phyloP scores from a whole-genome alignment of 2,888 invertebrate genomes.

The Nasonovia ribisnigri region DNA sequence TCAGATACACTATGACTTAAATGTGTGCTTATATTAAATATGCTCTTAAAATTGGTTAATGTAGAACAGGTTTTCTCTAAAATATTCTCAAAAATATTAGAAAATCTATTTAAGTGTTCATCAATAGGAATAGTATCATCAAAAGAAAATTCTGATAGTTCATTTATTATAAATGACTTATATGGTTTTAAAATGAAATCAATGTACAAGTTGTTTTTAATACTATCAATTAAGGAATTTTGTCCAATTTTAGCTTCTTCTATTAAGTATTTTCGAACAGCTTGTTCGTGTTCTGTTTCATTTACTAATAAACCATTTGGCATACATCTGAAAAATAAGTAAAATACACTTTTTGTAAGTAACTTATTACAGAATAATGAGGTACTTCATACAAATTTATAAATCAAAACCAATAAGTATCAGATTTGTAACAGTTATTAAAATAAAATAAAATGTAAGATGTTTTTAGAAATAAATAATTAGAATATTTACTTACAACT shows the following conservation, averaged over 20 bases:
- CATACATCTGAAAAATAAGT: constrained; percentile 39
- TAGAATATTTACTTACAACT: constrained; percentile 50
- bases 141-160: constrained; percentile 1
- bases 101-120: not conserved
- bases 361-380: not conserved
- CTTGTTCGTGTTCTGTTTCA: constrained; percentile 28
- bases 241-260: constrained; percentile 45
- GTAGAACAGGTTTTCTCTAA: constrained; percentile 50
- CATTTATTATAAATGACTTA: not conserved
- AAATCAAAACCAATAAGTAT: not conserved
- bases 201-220: not conserved
- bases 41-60: constrained; percentile 30
- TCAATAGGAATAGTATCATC: not conserved
- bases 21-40: constrained; percentile 26
- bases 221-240: not conserved
- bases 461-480: not conserved
- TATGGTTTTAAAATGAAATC: constrained; percentile 21
- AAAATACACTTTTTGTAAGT: not conserved
- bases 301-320: constrained; percentile 48
- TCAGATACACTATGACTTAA: constrained; percentile 28
- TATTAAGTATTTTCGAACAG: constrained; percentile 34
- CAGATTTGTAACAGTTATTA: not conserved
- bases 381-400: not conserved
- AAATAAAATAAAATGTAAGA: not conserved
- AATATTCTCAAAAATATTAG: constrained; percentile 25